A percentile compares a stretch with the other conserved stretches of the same genome.
Conservation (phyloP, 1,140 invertebrate genomes). For the Steinernema khuongi region DNA sequence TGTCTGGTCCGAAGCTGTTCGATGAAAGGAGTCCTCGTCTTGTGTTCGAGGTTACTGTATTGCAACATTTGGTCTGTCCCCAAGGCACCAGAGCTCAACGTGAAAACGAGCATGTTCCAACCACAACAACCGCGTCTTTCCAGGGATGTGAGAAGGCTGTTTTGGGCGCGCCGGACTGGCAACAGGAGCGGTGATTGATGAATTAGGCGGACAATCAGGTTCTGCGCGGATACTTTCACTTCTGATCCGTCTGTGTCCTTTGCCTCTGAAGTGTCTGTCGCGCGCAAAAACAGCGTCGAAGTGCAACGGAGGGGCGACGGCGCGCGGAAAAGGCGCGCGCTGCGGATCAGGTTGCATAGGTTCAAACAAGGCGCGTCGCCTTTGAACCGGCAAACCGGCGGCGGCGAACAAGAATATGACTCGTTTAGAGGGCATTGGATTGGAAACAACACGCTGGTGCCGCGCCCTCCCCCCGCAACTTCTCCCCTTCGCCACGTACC, state of each 20-base stretch:
- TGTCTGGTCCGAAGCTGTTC: too few relatives aligned
- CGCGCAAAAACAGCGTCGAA: slow-evolving; percentile 1
- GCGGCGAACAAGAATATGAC: background rate
- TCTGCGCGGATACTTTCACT: background rate
- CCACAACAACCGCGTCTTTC: too few relatives aligned
- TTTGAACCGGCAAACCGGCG: slow-evolving; percentile 4
- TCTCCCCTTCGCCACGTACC: background rate
- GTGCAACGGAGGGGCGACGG: background rate
- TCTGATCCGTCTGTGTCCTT: background rate
- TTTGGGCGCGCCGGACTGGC: too few relatives aligned
- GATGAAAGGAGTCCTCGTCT: too few relatives aligned
- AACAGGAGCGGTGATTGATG: too few relatives aligned
- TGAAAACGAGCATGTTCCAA: too few relatives aligned
- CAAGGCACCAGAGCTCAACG: too few relatives aligned
- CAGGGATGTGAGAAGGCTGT: too few relatives aligned
- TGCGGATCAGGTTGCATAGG: slow-evolving; percentile 7
- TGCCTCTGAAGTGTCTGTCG: background rate
- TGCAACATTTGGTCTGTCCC: too few relatives aligned
- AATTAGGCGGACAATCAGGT: background rate
- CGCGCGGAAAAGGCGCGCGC: background rate
- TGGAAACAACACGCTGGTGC: background rate
- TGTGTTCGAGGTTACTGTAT: too few relatives aligned
- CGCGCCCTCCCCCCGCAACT: background rate
- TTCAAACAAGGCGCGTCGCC: background rate
- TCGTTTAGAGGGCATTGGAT: slow-evolving; percentile 6